Percentiles rank a stretch among this genome's conserved stretches.
Evolutionary conservation across 1,140 invertebrate species (phyloP).

Genomic region (Portunus trituberculatus): DNA sequence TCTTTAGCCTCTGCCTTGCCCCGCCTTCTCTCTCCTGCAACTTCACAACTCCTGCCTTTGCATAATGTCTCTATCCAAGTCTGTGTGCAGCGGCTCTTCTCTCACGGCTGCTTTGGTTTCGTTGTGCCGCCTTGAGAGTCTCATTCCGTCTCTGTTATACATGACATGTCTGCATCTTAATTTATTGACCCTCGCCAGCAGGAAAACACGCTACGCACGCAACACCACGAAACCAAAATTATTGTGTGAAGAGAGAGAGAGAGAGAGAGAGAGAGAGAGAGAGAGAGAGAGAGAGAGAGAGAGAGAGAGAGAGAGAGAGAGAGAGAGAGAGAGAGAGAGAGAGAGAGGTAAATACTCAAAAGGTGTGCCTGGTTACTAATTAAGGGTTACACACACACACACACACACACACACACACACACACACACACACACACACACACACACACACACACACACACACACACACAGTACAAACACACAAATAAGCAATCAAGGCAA

Average conservation of each 20-base stretch:
- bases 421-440: slow-evolving; percentile 18
- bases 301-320: no score
- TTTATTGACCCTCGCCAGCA: background rate
- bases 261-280: no score
- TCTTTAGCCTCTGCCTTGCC: background rate
- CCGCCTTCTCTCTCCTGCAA: background rate
- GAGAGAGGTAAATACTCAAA: no score
- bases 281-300: no score
- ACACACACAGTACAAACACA: background rate
- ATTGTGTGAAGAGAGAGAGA: no score
- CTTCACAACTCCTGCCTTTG: background rate
- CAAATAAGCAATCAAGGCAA: background rate
- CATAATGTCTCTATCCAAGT: background rate
- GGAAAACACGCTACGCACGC: background rate
- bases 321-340: no score
- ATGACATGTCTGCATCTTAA: background rate
- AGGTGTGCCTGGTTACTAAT: no score
- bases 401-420: background rate
- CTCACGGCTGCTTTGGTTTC: background rate
- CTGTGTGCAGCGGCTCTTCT: background rate
- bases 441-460: slow-evolving; percentile 20
- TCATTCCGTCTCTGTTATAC: background rate
- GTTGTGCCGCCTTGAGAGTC: background rate
- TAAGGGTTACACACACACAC: background rate
- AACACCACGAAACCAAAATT: background rate